Base-by-base conservation (phyloP, 2,797 vertebrate species). In the Avahi laniger region DNA sequence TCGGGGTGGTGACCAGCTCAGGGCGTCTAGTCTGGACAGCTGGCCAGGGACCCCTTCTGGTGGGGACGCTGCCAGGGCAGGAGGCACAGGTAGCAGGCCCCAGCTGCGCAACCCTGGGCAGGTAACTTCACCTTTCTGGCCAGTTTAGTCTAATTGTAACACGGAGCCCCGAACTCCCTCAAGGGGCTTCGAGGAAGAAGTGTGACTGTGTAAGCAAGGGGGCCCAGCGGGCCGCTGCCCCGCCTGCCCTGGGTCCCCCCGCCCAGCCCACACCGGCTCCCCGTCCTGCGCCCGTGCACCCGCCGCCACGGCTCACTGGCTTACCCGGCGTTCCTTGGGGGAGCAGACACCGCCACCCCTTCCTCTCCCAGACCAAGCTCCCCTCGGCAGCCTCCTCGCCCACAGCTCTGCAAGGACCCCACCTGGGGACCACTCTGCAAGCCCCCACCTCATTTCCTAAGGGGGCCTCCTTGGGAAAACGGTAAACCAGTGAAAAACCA, bases 281-380 rank as follows among this genome's bases (percentile, higher is more conserved):
- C 30, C 9, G 22, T 4, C 84, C 70, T 41, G 17, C 43, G 0
- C 46, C 57, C 18, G 20, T 0, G 33, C n/a, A 70, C 90, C 73
- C 61, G 69, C n/a, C 46, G 38, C 59, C 8, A 7, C 11, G 75
- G 30, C 75, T 94, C 93, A 94, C 33, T 18, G 63, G 63, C 63
- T 10, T n/a, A 18, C 17, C 33, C 1, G 33, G 63, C 33, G 1
- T 9, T 65, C 33, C 33, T 65, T 5, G 14, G 7, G 33, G 85
- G 2, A 5, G 75, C 46, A 85, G n/a, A 54, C 35, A 38, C 8
- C 59, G 41, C 1, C 50, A 48, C 17, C 69, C n/a, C n/a, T 52
- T 43, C 91, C 9, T n/a, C 63, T 35, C 35, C 67, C 26, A 3
- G 15, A 52, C 73, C 65, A 30, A 54, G 28, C 35, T 41, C 54